Percentiles rank a stretch among this genome's conserved stretches.
Evolutionary conservation across 2,888 invertebrate species (phyloP).

Genomic region (Pterostichus madidus): DNA sequence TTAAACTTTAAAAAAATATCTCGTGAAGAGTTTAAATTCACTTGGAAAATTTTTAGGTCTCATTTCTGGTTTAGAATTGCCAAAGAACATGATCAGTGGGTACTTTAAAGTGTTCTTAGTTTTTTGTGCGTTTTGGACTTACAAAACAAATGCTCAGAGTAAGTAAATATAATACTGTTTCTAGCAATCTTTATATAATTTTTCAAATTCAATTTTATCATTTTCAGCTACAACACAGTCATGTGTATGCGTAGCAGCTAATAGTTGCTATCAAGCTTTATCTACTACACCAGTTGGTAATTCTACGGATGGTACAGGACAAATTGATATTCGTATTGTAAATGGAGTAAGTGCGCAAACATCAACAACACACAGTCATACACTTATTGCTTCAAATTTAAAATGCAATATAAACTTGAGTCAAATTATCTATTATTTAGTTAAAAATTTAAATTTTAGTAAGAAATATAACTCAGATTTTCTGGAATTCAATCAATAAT

Average conservation of each 20-base stretch:
- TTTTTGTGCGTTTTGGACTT: neutral
- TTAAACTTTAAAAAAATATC: neutral
- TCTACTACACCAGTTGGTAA: slow-evolving; percentile 70
- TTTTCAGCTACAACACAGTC: neutral
- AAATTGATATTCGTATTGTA: slow-evolving; percentile 82
- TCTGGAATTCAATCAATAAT: too few species aligned
- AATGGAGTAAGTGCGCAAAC: slow-evolving; percentile 77
- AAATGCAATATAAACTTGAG: neutral
- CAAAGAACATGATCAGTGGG: neutral
- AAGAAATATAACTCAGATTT: too few species aligned
- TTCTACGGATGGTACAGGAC: slow-evolving; percentile 78
- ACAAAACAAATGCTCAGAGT: slow-evolving; percentile 3
- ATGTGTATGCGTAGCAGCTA: slow-evolving; percentile 69
- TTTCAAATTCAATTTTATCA: neutral
- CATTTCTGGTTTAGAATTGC: neutral
- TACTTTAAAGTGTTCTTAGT: neutral
- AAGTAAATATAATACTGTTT: neutral
- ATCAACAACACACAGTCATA: neutral
- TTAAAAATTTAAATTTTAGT: neutral
- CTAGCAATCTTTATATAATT: neutral
- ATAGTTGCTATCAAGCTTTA: slow-evolving; percentile 74
- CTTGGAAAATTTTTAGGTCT: neutral
- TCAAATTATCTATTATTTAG: neutral
- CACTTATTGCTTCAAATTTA: neutral
- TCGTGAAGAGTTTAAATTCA: neutral